Conservation (phyloP, 2,113 vertebrate genomes). For the Thamnophis sirtalis region DNA sequence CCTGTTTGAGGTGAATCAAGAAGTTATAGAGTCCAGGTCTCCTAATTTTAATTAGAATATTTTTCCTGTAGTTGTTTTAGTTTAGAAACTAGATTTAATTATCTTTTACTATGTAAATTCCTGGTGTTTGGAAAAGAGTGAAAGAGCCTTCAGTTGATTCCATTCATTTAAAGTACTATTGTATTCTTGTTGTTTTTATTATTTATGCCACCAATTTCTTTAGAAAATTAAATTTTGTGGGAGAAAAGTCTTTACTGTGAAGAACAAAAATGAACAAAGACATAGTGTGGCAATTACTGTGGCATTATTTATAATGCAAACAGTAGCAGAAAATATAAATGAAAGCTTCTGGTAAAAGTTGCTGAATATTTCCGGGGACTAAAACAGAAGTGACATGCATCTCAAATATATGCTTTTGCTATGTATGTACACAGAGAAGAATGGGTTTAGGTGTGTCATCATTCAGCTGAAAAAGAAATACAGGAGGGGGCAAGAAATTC, state of each 20-base stretch:
- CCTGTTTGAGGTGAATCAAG: neutral
- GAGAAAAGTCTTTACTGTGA: neutral
- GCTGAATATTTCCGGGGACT: neutral
- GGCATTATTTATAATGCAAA: neutral
- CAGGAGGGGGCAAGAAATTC: neutral
- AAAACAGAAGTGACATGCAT: neutral
- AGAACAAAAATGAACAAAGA: neutral
- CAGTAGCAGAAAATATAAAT: neutral
- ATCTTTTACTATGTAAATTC: neutral
- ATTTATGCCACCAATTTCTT: neutral
- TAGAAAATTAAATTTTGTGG: neutral
- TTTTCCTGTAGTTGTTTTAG: neutral
- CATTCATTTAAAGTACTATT: neutral
- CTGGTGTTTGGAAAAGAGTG: neutral
- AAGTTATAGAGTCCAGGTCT: neutral
- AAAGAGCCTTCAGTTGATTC: neutral
- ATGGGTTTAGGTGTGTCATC: neutral
- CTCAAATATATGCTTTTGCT: neutral
- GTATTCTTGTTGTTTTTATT: neutral
- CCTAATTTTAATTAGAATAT: neutral
- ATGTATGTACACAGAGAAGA: neutral
- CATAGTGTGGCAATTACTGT: neutral
- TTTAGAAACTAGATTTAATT: neutral
- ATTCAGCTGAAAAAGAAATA: neutral
- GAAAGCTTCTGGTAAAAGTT: neutral